Conservation (phyloP, 2,797 vertebrate species). For the Threskiornis aethiopicus region DNA sequence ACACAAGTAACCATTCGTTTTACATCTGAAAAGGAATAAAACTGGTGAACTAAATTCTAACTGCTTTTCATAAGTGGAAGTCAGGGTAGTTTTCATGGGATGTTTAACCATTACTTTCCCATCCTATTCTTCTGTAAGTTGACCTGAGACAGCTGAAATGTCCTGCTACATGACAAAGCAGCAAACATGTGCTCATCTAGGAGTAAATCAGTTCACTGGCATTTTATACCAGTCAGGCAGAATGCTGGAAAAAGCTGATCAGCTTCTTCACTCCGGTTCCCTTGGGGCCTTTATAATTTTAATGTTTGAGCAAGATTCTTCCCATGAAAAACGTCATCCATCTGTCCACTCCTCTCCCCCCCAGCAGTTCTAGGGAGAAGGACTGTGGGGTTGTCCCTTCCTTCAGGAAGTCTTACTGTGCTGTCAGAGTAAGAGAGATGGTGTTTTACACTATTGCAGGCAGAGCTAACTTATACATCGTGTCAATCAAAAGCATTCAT, state of each 20-base stretch:
- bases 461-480: neutral
- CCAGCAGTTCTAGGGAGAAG: neutral
- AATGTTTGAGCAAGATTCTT: neutral
- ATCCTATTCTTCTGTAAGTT: neutral
- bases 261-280: rapidly evolving
- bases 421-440: neutral
- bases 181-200: neutral
- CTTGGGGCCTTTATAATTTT: neutral
- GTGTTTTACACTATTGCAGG: neutral
- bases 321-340: neutral
- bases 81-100: neutral
- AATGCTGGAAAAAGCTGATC: neutral
- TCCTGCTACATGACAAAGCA: neutral
- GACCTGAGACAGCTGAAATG: neutral
- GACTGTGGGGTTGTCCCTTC: neutral
- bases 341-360: neutral
- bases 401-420: neutral
- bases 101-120: neutral
- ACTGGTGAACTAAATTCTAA: neutral
- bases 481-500: neutral
- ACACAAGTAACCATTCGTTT: neutral
- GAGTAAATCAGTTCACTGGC: neutral
- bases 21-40: neutral
- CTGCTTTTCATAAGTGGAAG: neutral
- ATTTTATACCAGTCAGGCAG: neutral